Percentiles rank a stretch among this genome's conserved stretches.
Conservation (phyloP, 2,113 vertebrate species). For the Crotalus helleri region DNA sequence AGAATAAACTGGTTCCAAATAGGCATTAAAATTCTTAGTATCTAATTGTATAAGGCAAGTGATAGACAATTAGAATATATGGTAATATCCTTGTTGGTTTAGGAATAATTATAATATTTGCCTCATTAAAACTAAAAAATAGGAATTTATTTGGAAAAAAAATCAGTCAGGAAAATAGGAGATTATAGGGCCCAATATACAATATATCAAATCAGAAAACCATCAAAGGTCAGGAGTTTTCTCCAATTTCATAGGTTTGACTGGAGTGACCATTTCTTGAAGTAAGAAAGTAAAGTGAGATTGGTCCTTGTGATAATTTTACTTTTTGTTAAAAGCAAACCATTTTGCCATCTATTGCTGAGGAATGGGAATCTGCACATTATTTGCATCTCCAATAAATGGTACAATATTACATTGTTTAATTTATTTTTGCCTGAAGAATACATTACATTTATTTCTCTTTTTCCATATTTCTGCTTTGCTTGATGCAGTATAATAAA, state of each 20-base stretch:
- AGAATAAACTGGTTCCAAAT: background rate
- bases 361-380: background rate
- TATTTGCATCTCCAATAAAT: background rate
- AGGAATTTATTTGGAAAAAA: background rate
- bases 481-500: background rate
- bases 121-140: background rate
- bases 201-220: background rate
- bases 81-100: background rate
- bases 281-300: background rate
- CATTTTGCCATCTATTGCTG: background rate
- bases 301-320: background rate
- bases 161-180: background rate
- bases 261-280: background rate
- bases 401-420: background rate
- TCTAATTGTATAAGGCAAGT: background rate
- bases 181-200: background rate
- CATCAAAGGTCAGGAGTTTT: background rate
- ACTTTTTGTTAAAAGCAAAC: background rate
- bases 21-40: background rate
- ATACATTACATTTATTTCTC: background rate
- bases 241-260: background rate
- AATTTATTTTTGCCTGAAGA: background rate
- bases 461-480: background rate
- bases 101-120: background rate
- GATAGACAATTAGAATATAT: background rate